phyloP scores from a whole-genome alignment of 2,888 invertebrate genomes.

The Teinopalpus imperialis region DNA sequence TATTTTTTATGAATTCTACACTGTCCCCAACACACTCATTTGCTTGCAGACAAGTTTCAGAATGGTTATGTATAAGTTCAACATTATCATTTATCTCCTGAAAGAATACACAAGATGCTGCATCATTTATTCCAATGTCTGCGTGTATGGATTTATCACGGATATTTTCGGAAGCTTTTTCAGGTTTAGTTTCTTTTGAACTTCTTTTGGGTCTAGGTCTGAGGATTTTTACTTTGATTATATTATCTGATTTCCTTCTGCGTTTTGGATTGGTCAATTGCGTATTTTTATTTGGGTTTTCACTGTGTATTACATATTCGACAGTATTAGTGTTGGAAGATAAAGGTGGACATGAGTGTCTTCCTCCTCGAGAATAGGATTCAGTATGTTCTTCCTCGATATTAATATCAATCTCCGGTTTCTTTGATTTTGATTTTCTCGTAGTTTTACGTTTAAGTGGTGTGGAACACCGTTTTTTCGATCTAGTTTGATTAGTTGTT shows the following conservation, averaged over 20 bases:
- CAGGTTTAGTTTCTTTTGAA: conserved; percentile 28
- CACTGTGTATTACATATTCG: conserved; percentile 32
- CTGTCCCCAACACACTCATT: conserved; percentile 61
- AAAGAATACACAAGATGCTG: conserved; percentile 43
- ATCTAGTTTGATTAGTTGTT: conserved; percentile 36
- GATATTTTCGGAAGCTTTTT: conserved; percentile 14
- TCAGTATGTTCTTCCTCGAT: conserved; percentile 60
- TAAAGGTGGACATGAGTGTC: conserved; percentile 58
- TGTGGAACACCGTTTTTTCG: conserved; percentile 36
- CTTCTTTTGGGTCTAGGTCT: conserved; percentile 46
- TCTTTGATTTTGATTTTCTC: conserved; percentile 23
- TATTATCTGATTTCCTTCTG: conserved; percentile 52
- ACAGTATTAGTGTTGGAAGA: conserved; percentile 32
- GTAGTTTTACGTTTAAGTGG: conserved; percentile 33
- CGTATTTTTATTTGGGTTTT: conserved; percentile 23
- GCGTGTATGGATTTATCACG: conserved; percentile 37
- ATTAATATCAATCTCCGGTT: conserved; percentile 35
- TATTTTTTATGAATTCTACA: conserved; percentile 52
- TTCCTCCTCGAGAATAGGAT: conserved; percentile 44
- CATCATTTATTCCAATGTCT: conserved; percentile 58
- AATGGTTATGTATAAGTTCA: conserved; percentile 71
- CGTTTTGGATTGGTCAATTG: conserved; percentile 34
- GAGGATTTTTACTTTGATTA: conserved; percentile 69
- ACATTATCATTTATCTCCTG: conserved; percentile 46
- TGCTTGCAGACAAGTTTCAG: conserved; percentile 64